A percentile compares a stretch with the other conserved stretches of the same genome.
These are phyloP conservation scores for Apamea monoglypha DNA, from an alignment of 2,888 invertebrate genomes.

Conservation along the genomic window DNA sequence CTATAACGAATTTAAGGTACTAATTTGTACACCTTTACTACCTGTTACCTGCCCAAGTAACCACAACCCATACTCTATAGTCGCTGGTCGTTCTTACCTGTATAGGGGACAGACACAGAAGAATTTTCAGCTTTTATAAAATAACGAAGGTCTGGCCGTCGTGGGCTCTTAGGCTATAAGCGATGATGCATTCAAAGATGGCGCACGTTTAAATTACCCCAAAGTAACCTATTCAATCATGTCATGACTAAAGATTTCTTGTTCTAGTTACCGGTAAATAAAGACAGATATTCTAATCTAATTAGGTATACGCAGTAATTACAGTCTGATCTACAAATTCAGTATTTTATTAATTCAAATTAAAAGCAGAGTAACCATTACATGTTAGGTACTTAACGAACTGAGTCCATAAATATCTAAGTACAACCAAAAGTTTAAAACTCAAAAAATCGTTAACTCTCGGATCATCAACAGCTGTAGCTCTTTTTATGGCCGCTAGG, in stretches of 20 bases:
- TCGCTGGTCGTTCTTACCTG: too few species aligned
- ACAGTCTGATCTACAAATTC: neutral
- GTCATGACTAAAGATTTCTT: neutral
- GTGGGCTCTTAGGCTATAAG: too few species aligned
- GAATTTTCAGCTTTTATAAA: too few species aligned
- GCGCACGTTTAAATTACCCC: neutral
- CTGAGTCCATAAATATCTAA: conserved; percentile 10
- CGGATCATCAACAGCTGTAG: conserved; percentile 16
- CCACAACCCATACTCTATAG: too few species aligned
- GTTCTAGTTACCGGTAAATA: neutral
- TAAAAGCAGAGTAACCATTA: neutral
- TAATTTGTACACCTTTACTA: too few species aligned
- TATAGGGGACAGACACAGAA: too few species aligned
- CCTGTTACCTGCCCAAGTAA: too few species aligned
- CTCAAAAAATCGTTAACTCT: conserved; percentile 1
- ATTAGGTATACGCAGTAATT: neutral
- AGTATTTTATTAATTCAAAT: neutral
- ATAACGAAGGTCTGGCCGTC: too few species aligned
- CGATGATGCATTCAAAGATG: neutral
- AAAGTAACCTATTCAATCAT: neutral
- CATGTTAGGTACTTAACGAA: neutral
- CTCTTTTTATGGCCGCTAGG: conserved; percentile 32
- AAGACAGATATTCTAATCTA: neutral
- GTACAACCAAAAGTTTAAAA: neutral
- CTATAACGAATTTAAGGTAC: too few species aligned